phyloP scores from a whole-genome alignment of 1,140 invertebrate genomes.

The Bombus breviceps region DNA sequence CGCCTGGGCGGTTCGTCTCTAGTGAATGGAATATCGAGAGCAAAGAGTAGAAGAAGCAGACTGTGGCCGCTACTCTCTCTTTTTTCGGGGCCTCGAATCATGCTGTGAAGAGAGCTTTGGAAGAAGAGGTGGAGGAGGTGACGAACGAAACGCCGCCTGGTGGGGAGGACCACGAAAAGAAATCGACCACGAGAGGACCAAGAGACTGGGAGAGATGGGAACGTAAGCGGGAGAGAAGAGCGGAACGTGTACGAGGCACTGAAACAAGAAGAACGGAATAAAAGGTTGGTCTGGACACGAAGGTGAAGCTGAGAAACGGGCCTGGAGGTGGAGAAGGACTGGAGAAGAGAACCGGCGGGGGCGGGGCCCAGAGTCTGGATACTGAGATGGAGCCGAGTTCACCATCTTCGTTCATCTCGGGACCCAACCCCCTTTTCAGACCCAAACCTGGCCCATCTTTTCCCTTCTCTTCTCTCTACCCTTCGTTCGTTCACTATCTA shows the following conservation, averaged over 20 bases:
- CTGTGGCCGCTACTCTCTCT: slow-evolving; percentile 21
- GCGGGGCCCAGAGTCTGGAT: slow-evolving; percentile 76
- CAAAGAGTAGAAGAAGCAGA: slow-evolving; percentile 10
- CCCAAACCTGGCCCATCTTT: slow-evolving; percentile 72
- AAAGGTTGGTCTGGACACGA: slow-evolving; percentile 71
- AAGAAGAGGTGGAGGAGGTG: slow-evolving; percentile 45
- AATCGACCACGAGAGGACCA: slow-evolving; percentile 28
- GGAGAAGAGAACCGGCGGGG: slow-evolving; percentile 74
- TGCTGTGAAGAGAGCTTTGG: neutral
- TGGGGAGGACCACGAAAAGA: slow-evolving; percentile 37
- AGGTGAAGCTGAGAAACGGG: slow-evolving; percentile 57
- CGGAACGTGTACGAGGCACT: slow-evolving; percentile 53
- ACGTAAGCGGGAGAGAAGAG: slow-evolving; percentile 47
- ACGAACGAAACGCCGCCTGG: slow-evolving; percentile 33
- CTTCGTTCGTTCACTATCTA: slow-evolving; percentile 55
- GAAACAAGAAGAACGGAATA: slow-evolving; percentile 73
- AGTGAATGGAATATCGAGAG: slow-evolving; percentile 66
- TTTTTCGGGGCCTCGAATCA: slow-evolving; percentile 30
- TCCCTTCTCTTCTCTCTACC: slow-evolving; percentile 46
- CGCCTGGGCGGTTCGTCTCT: slow-evolving; percentile 61
- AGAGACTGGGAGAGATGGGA: neutral
- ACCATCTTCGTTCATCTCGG: slow-evolving; percentile 79
- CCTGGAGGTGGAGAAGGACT: slow-evolving; percentile 75
- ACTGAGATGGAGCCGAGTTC: slow-evolving; percentile 77
- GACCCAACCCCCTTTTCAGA: slow-evolving; percentile 77